Evolutionary conservation across 2,888 invertebrate genomes (phyloP).

Genomic region (Amiota minor): DNA sequence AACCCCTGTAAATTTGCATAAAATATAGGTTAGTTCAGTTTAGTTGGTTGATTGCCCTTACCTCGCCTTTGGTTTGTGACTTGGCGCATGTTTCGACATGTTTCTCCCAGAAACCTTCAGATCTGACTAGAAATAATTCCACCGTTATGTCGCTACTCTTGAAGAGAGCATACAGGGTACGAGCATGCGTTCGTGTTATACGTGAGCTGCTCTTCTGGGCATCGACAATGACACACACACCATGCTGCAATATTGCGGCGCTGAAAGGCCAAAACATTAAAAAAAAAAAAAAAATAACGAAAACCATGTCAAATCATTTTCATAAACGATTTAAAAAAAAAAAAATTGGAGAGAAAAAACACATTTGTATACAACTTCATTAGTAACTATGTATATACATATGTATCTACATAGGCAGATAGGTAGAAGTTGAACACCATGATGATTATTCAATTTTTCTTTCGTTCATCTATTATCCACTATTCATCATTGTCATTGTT

Average conservation of each 20-base stretch:
- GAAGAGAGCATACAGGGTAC: constrained; percentile 76
- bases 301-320: no score
- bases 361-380: no score
- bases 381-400: no score
- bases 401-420: no score
- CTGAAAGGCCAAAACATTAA: constrained; percentile 49
- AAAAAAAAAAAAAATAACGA: no score
- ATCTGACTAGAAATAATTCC: constrained; percentile 79
- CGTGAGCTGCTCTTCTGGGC: constrained; percentile 79
- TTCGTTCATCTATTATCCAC: no score
- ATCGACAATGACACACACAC: constrained; percentile 79
- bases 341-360: no score
- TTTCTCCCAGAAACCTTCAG: constrained; percentile 85
- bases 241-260: constrained; percentile 70
- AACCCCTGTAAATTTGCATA: constrained; percentile 14
- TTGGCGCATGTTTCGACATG: constrained; percentile 82
- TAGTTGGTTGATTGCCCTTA: constrained; percentile 43
- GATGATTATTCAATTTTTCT: no score
- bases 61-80: constrained; percentile 77
- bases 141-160: constrained; percentile 74
- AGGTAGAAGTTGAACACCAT: no score
- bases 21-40: constrained; percentile 26
- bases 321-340: no score
- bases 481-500: constrained; percentile 17
- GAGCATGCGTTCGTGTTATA: constrained; percentile 77